Evolutionary conservation across 2,888 invertebrate species (phyloP).

Genomic region (Eupeodes latifasciatus): DNA sequence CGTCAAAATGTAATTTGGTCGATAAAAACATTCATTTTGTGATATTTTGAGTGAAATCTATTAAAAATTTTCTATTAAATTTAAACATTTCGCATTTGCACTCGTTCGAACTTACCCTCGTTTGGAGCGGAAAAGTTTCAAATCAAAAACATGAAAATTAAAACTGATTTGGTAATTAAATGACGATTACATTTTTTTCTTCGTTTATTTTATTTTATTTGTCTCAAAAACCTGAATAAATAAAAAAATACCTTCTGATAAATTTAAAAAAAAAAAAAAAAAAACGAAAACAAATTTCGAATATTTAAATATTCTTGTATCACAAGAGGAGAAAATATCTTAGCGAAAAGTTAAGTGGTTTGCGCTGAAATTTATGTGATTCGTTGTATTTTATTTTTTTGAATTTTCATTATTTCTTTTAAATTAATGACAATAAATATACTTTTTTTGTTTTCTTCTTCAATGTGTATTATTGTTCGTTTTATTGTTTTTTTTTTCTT

Average conservation of each 20-base stretch:
- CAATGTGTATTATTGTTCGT: not conserved
- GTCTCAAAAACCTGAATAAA: not conserved
- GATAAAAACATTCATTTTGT: not conserved
- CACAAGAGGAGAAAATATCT: not conserved
- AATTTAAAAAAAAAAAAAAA: constrained; percentile 35
- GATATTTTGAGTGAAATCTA: constrained; percentile 27
- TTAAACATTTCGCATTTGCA: constrained; percentile 1
- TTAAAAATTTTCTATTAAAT: not conserved
- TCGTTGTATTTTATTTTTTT: not conserved
- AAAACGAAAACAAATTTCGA: not conserved
- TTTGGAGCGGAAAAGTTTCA: constrained; percentile 25
- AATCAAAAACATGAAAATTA: constrained; percentile 20
- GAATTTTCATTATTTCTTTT: constrained; percentile 21
- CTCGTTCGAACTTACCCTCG: not conserved
- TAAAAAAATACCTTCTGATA: constrained; percentile 47
- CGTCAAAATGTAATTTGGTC: constrained; percentile 45
- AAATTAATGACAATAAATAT: constrained; percentile 4
- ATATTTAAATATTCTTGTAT: constrained; percentile 1
- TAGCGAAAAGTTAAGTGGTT: constrained; percentile 39
- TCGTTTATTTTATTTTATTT: not conserved
- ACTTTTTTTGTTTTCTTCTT: constrained; percentile 7
- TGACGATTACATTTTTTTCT: constrained; percentile 4
- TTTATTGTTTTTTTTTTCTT: constrained; percentile 1
- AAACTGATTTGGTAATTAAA: not conserved
- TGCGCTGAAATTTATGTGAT: constrained; percentile 14